These are phyloP conservation scores for Cercocebus atys DNA, from an alignment of 2,113 vertebrate genomes.

Conservation along the genomic window DNA sequence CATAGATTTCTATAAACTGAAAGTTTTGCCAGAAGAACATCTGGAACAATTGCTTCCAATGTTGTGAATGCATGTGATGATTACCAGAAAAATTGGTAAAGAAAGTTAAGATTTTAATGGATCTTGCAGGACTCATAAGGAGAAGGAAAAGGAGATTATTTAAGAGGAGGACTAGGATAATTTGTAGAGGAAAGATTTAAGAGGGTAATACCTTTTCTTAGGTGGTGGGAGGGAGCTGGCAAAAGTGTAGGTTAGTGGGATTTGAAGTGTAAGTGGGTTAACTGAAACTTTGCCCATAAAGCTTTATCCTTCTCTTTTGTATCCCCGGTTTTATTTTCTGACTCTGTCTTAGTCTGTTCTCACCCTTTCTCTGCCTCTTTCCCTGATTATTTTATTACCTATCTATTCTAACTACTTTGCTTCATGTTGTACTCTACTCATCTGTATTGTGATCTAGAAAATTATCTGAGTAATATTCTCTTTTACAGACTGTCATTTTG, in stretches of 20 bases:
- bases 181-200: slow-evolving; percentile 25
- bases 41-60: slow-evolving; percentile 21
- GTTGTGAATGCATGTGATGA: not conserved
- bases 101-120: slow-evolving; percentile 23
- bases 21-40: not conserved
- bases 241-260: not conserved
- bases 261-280: slow-evolving; percentile 12
- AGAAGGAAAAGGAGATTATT: not conserved
- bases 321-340: not conserved
- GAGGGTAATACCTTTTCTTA: not conserved
- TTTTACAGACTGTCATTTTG: not conserved
- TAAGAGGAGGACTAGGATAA: not conserved
- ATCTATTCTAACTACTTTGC: not conserved
- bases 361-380: not conserved
- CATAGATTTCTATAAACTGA: not conserved
- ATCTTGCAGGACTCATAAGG: not conserved
- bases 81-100: slow-evolving; percentile 29
- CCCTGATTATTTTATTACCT: not conserved
- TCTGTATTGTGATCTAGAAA: not conserved
- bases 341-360: not conserved
- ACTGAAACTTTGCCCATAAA: slow-evolving; percentile 12
- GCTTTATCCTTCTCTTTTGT: not conserved
- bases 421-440: not conserved
- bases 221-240: not conserved
- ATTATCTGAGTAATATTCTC: not conserved